These are phyloP conservation scores for Tapera naevia DNA, from an alignment of 2,797 vertebrate genomes.

Conservation along the genomic window DNA sequence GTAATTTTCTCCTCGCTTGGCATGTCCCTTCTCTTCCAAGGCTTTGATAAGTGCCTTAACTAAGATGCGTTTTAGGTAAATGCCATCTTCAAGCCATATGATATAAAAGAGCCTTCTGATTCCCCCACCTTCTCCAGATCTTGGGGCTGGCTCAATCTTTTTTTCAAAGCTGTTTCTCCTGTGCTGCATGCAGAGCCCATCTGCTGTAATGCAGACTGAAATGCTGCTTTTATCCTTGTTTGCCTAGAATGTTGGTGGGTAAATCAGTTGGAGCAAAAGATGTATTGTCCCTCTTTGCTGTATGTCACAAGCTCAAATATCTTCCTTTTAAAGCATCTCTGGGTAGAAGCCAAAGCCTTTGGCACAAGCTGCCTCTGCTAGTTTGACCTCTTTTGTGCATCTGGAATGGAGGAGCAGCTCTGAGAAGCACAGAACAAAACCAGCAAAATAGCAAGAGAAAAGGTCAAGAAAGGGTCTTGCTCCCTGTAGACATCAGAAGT, in stretches of 20 bases:
- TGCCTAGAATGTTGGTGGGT: conserved; percentile 44
- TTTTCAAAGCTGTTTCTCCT: conserved; percentile 50
- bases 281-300: conserved; percentile 37
- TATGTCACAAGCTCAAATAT: conserved; percentile 60
- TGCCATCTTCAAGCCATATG: neutral
- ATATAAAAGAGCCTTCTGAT: conserved; percentile 9
- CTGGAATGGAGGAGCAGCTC: conserved; percentile 42
- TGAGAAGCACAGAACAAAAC: conserved; percentile 61
- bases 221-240: conserved; percentile 58
- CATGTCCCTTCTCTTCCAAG: neutral
- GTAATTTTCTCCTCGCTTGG: neutral
- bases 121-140: conserved; percentile 31
- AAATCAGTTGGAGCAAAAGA: conserved; percentile 64
- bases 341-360: conserved; percentile 58
- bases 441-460: conserved; percentile 55
- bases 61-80: conserved; percentile 29
- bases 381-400: conserved; percentile 58
- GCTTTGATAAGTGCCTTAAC: conserved; percentile 15
- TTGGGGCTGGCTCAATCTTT: conserved; percentile 51
- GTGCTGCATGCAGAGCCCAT: conserved; percentile 55
- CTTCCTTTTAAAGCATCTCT: conserved; percentile 54
- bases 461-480: conserved; percentile 60
- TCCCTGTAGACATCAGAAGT: conserved; percentile 68
- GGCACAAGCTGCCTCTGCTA: conserved; percentile 62
- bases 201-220: conserved; percentile 58